These are phyloP conservation scores for Pterostichus niger DNA, from an alignment of 2,888 invertebrate genomes.

Conservation along the genomic window DNA sequence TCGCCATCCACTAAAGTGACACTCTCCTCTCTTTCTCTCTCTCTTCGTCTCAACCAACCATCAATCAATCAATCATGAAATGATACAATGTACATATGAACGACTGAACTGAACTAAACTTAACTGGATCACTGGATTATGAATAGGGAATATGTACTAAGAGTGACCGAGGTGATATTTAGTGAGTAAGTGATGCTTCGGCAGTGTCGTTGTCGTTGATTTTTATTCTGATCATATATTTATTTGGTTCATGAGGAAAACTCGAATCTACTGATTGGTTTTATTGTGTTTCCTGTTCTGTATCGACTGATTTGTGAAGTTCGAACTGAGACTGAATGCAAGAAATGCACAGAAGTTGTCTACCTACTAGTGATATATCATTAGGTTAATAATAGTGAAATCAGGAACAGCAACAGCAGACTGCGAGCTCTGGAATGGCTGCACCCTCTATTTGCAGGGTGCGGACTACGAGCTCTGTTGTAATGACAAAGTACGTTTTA, in stretches of 20 bases:
- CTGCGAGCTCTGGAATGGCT: conserved; percentile 31
- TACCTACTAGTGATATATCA: conserved; percentile 62
- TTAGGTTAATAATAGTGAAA: conserved; percentile 61
- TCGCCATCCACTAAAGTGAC: conserved; percentile 88
- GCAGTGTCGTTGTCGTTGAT: conserved; percentile 38
- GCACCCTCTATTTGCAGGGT: not conserved
- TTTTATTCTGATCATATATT: conserved; percentile 47
- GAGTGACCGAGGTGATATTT: conserved; percentile 49
- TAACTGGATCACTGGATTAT: conserved; percentile 22
- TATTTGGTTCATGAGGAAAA: conserved; percentile 22
- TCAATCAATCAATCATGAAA: no score
- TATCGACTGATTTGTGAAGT: conserved; percentile 3
- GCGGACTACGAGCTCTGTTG: conserved; percentile 46
- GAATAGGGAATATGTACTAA: conserved; percentile 13
- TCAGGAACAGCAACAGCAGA: conserved; percentile 56
- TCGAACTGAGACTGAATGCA: conserved; percentile 8
- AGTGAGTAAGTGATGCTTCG: conserved; percentile 50
- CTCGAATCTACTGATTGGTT: conserved; percentile 29
- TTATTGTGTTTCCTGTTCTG: not conserved
- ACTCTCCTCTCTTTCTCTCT: conserved; percentile 18
- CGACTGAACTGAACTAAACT: conserved; percentile 1
- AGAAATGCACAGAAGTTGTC: conserved; percentile 23
- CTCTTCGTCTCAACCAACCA: not conserved
- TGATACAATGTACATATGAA: conserved; percentile 9
- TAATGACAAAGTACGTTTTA: conserved; percentile 43